These are phyloP conservation scores for Chymomyza caudatula DNA, from an alignment of 2,888 invertebrate genomes.

Conservation along the genomic window DNA sequence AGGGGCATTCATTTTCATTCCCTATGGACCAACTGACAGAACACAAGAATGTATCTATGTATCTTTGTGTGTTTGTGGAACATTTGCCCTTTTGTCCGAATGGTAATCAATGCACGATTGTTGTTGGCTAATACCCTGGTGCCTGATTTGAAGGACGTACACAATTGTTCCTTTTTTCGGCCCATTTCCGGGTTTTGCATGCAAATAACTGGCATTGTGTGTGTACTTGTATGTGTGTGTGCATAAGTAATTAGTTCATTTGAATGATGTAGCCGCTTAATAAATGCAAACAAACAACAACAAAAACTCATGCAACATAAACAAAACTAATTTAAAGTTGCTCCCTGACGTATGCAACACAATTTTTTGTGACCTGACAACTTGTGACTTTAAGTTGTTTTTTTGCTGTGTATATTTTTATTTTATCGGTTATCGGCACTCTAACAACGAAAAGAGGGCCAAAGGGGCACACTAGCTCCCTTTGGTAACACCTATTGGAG, in stretches of 20 bases:
- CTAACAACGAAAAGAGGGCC: too few relatives aligned
- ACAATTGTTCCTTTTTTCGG: not conserved
- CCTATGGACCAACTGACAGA: not conserved
- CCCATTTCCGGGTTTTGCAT: slow-evolving; percentile 1
- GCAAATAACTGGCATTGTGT: not conserved
- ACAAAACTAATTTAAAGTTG: not conserved
- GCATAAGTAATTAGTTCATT: slow-evolving; percentile 6
- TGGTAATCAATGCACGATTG: not conserved
- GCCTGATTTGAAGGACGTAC: slow-evolving; percentile 27
- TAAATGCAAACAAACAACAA: not conserved
- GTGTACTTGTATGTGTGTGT: not conserved
- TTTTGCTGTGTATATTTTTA: too few relatives aligned
- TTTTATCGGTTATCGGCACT: too few relatives aligned
- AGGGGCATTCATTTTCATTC: not conserved
- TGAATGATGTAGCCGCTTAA: slow-evolving; percentile 7
- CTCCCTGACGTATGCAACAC: too few relatives aligned
- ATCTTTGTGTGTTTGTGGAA: not conserved
- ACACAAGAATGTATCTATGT: not conserved
- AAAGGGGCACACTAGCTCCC: too few relatives aligned
- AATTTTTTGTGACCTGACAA: too few relatives aligned
- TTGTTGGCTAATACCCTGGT: not conserved
- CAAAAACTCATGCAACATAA: not conserved
- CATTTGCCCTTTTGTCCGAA: not conserved
- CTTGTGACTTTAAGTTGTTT: too few relatives aligned
- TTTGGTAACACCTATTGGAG: too few relatives aligned